Base-by-base conservation (phyloP, 2,797 vertebrate species). In the Acrossocheilus fasciatus region DNA sequence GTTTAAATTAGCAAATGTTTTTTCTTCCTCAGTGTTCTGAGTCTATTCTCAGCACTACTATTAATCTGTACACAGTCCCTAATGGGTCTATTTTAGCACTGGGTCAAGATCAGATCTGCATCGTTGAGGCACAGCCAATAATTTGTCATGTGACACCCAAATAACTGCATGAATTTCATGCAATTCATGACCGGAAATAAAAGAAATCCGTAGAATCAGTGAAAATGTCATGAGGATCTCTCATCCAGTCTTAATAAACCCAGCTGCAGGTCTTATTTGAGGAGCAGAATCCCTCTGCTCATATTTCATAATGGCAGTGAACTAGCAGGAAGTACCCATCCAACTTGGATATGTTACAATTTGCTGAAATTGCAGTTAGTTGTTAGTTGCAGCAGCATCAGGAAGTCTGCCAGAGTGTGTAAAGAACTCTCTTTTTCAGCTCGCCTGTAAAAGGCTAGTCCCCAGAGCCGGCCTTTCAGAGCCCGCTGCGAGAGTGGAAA, bases 331-430 rank as follows among this genome's bases (percentile, higher is more conserved):
- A 92, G 91, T 90, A 90, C 88, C 90, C 91, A 93, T 94, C 93
- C 92, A 93, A 88, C 88, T 92, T 94, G 93, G 92, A 92, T 88
- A 85, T 72, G 91, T 75, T 82, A 87, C 91, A 93, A 89, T 92
- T 91, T 89, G 83, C 76, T 93, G 92, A 93, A 91, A 89, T 91
- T 92, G 88, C 78, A 86, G 78, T 74, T 86, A 81, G 77, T 86
- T 86, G 68, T 62, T 64, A 80, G 76, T 86, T 86, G 69, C 78
- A 50, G 85, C 57, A 52, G 85, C 78, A 43, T 88, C 87, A 92
- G 91, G 90, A 92, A 92, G 90, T 91, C 88, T 88, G 89, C 78
- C 78, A 86, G 57, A 86, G 77, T 36, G 45, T 75, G 57, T 81
- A 70, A 64, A 73, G n/a, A 73, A 64, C 66, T 39, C 59, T 68